Percentiles rank a stretch among this genome's conserved stretches.
Conservation (phyloP, 2,888 invertebrate species). For the Lasioglossum vierecki region DNA sequence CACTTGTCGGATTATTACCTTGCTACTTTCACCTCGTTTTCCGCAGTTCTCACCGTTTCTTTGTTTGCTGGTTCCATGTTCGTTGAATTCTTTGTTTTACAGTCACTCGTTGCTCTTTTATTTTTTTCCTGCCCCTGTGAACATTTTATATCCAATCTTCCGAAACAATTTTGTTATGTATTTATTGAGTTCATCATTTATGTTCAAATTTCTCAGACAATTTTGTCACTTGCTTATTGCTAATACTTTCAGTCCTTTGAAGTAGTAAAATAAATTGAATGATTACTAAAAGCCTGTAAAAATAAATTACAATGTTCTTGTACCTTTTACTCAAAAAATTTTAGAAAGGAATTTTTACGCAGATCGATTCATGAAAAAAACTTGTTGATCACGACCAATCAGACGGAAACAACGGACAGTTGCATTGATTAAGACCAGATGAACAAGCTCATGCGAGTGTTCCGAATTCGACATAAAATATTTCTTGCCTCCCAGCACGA, state of each 20-base stretch:
- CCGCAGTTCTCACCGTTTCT: neutral
- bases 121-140: neutral
- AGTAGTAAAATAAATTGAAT: neutral
- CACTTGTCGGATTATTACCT: neutral
- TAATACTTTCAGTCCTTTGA: neutral
- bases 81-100: neutral
- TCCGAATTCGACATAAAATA: constrained; percentile 37
- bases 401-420: constrained; percentile 60
- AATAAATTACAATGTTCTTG: neutral
- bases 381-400: constrained; percentile 63
- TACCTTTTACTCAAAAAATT: neutral
- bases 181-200: neutral
- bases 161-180: neutral
- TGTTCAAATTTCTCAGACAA: neutral
- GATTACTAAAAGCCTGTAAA: neutral
- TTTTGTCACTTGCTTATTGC: neutral
- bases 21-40: neutral
- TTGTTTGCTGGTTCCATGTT: neutral
- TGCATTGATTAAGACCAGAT: constrained; percentile 65
- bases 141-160: neutral
- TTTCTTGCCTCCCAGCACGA: constrained; percentile 33
- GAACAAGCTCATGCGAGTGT: constrained; percentile 45
- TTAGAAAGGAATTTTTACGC: neutral
- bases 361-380: constrained; percentile 12
- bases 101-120: neutral